These are phyloP conservation scores for Sminthopsis crassicaudata DNA, from an alignment of 2,113 vertebrate genomes.

Conservation along the genomic window DNA sequence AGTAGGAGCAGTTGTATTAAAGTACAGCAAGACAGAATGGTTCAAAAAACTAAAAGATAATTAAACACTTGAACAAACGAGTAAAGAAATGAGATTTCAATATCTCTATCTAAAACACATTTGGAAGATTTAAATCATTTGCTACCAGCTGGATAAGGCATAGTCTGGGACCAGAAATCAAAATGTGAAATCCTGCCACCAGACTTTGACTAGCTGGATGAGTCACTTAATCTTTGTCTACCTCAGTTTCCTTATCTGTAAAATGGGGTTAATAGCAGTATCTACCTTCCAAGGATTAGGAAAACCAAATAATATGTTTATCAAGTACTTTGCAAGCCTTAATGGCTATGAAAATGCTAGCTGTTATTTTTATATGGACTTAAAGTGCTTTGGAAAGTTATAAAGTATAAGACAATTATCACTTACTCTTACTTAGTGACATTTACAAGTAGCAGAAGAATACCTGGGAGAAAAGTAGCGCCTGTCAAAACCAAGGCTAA, in stretches of 20 bases:
- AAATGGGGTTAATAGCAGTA: background rate
- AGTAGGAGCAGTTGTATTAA: background rate
- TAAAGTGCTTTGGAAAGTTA: background rate
- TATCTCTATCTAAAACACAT: background rate
- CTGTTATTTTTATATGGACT: background rate
- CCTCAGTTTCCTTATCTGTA: too few relatives aligned
- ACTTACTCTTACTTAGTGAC: background rate
- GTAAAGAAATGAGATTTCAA: background rate
- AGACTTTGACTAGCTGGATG: background rate
- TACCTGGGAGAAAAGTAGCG: conserved; percentile 7
- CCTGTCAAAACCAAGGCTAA: conserved; percentile 56
- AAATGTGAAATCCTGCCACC: background rate
- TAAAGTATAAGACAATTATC: background rate
- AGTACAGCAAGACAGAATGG: background rate
- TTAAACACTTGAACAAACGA: background rate
- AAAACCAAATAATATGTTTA: background rate
- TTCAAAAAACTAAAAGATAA: conserved; percentile 1
- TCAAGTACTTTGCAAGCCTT: background rate
- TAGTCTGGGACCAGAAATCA: background rate
- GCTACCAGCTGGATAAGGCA: background rate
- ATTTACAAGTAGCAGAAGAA: background rate
- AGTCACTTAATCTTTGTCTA: too few relatives aligned
- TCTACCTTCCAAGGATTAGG: background rate
- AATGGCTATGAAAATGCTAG: background rate
- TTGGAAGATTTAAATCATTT: background rate